Evolutionary conservation across 2,797 vertebrate species (phyloP).

Genomic region (Pogoniulus pusillus): DNA sequence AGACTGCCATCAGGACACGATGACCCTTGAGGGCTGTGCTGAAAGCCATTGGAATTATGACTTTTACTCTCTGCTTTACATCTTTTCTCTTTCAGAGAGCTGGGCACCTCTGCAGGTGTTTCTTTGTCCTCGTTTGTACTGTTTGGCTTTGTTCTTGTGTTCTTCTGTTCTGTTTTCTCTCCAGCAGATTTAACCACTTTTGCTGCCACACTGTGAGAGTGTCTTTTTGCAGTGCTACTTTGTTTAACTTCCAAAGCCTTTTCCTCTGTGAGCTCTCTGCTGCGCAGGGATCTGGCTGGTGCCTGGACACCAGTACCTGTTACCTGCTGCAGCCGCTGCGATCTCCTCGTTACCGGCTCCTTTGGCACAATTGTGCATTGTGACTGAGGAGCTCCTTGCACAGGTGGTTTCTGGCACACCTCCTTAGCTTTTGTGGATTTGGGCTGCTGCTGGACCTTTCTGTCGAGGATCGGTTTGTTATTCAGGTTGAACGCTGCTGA

Average conservation of each 20-base stretch:
- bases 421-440: constrained; percentile 59
- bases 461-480: constrained; percentile 30
- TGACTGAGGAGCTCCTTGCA: constrained; percentile 49
- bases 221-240: constrained; percentile 44
- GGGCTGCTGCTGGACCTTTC: constrained; percentile 52
- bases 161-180: constrained; percentile 74
- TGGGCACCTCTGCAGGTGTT: constrained; percentile 31
- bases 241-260: constrained; percentile 54
- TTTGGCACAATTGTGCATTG: background rate
- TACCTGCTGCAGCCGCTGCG: constrained; percentile 73
- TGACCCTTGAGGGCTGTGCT: background rate
- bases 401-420: constrained; percentile 61
- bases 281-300: constrained; percentile 70
- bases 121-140: constrained; percentile 41
- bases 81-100: constrained; percentile 67
- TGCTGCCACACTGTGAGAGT: background rate
- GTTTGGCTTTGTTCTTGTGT: constrained; percentile 57
- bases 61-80: constrained; percentile 52
- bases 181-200: constrained; percentile 65
- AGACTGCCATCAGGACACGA: background rate
- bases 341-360: constrained; percentile 70
- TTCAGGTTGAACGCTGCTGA: constrained; percentile 37
- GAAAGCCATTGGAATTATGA: constrained; percentile 10
- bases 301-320: constrained; percentile 26
- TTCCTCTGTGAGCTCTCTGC: constrained; percentile 68